A percentile compares a stretch with the other conserved stretches of the same genome.
Conservation (phyloP, 1,140 invertebrate species). For the Drosophila triauraria region DNA sequence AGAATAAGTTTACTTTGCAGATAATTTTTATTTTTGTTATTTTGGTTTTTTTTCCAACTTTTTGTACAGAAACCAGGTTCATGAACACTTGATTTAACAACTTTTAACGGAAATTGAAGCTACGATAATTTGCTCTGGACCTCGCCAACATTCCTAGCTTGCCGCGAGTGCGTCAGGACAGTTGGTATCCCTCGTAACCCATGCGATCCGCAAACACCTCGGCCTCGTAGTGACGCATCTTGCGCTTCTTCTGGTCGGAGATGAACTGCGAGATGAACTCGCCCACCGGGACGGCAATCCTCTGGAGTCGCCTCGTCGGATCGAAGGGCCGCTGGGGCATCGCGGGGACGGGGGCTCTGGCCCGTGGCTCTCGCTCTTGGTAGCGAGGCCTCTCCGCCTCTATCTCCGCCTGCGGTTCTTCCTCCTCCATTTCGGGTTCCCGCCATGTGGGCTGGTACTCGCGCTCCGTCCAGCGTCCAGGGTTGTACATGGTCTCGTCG, state of each 20-base stretch:
- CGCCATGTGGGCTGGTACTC: conserved; percentile 19
- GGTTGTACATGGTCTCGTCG: conserved; percentile 11
- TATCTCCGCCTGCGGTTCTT: neutral
- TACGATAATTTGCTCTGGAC: too few relatives aligned
- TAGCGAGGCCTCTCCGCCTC: too few relatives aligned
- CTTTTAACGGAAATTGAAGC: neutral
- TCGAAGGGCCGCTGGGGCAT: neutral
- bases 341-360: too few relatives aligned
- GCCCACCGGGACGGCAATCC: neutral
- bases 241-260: conserved; percentile 13
- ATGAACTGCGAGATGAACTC: conserved; percentile 8
- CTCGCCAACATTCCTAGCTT: neutral
- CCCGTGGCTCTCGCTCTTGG: neutral
- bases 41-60: too few relatives aligned
- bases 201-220: neutral
- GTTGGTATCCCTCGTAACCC: neutral
- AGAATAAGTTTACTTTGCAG: too few relatives aligned
- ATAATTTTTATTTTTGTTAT: neutral
- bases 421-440: neutral
- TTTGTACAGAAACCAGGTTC: too few relatives aligned
- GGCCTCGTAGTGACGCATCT: conserved; percentile 8
- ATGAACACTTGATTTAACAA: neutral
- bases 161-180: neutral
- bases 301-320: conserved; percentile 5
- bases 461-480: conserved; percentile 5